Base-by-base conservation (phyloP, 2,797 vertebrate species). In the Gymnothorax javanicus region DNA sequence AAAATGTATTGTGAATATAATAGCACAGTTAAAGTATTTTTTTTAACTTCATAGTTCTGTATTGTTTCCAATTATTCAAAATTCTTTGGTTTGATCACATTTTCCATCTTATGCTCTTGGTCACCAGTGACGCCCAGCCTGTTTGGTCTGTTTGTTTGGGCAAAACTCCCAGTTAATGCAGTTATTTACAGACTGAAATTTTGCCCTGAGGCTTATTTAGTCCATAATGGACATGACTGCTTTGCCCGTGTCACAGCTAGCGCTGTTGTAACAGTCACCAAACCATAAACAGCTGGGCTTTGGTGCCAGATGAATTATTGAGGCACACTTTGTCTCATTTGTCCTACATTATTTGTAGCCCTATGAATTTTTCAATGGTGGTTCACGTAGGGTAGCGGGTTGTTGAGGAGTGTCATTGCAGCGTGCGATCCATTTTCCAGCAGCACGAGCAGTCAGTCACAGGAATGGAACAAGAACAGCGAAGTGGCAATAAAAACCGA, bases 341-440 rank as follows among this genome's bases (percentile, higher is more conserved):
- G 79, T 57, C 81, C 57, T 83, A 59, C 58, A 59, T 83, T 83
- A 83, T 83, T 83, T 83, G 81, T n/a, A 59, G 56, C n/a, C n/a
- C 5, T 33, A 25, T 83, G 13, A 83, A 83, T 59, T 83, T 59
- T 83, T 82, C 20, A 82, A 25, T 57, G 27, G 54, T 54, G 17
- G n/a, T n/a, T 82, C 54, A 13, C 23, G 58, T 79, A 50, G n/a
- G 12, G 75, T 79, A 7, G 77, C 20, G n/a, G 54, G 50, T 81
- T 43, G 33, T 56, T 3, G 77, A 81, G 50, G 7, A 54, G 52
- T 81, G 77, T 81, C 50, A 81, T 81, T 56, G 77, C 56, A n/a
- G 50, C 20, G 6, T 50, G 9, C 77, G n/a, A 54, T 81, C 17
- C n/a, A 56, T 81, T 81, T 54, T 81, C 50, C 23, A 81, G 77